Percentiles rank a stretch among this genome's conserved stretches.
Conservation (phyloP, 2,113 vertebrate genomes). For the Isurus oxyrinchus region DNA sequence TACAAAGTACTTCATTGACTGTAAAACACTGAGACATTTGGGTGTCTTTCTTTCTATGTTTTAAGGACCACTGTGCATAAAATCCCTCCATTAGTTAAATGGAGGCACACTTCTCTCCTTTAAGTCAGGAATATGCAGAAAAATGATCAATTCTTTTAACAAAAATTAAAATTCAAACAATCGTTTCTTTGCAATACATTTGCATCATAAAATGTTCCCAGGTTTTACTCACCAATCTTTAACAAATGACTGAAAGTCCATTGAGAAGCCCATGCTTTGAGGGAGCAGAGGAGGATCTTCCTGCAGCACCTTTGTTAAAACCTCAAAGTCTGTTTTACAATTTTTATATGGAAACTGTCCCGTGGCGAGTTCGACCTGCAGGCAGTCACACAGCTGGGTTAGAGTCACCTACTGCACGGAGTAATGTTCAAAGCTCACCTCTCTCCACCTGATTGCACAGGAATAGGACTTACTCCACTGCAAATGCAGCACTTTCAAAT, state of each 20-base stretch:
- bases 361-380: conserved; percentile 84
- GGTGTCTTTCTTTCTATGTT: not conserved
- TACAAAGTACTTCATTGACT: not conserved
- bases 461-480: not conserved
- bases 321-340: conserved; percentile 93
- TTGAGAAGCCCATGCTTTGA: conserved; percentile 82
- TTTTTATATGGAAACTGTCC: conserved; percentile 94
- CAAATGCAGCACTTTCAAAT: not conserved
- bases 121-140: not conserved
- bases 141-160: not conserved
- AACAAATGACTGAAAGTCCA: conserved; percentile 91
- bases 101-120: not conserved
- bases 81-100: not conserved
- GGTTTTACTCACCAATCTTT: conserved; percentile 79
- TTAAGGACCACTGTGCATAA: not conserved
- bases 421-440: not conserved
- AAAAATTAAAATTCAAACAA: not conserved
- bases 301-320: conserved; percentile 93
- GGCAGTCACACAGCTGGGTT: not conserved
- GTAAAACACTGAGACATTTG: not conserved
- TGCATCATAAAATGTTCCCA: not conserved
- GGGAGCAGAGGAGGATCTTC: conserved; percentile 87
- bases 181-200: not conserved
- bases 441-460: not conserved
- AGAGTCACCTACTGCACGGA: not conserved